A percentile compares a stretch with the other conserved stretches of the same genome.
These are phyloP conservation scores for Panopea generosa DNA, from an alignment of 2,888 invertebrate species.

Conservation along the genomic window DNA sequence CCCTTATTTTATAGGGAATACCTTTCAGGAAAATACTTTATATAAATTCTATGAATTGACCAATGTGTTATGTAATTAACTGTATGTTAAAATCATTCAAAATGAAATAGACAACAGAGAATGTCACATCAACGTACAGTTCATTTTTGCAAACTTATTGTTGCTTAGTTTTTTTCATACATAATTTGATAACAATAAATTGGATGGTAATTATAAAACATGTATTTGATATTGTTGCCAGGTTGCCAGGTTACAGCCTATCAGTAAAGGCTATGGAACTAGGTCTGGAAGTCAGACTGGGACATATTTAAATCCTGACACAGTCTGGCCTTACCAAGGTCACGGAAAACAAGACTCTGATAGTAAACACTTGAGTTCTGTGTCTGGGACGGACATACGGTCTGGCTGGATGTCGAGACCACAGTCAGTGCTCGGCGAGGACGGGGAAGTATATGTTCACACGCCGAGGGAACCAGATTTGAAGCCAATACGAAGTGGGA, in stretches of 20 bases:
- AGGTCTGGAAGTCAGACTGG: slow-evolving; percentile 55
- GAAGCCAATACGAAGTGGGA: slow-evolving; percentile 66
- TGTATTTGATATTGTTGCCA: slow-evolving; percentile 50
- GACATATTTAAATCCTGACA: slow-evolving; percentile 58
- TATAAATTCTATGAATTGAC: too few species aligned
- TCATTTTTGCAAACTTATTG: too few species aligned
- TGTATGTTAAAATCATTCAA: too few species aligned
- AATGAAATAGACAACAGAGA: too few species aligned
- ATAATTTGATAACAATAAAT: too few species aligned
- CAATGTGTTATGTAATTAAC: too few species aligned
- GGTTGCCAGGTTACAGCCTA: slow-evolving; percentile 69
- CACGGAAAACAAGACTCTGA: slow-evolving; percentile 63
- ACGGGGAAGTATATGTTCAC: slow-evolving; percentile 59
- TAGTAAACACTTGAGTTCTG: slow-evolving; percentile 48
- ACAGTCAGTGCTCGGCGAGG: slow-evolving; percentile 66
- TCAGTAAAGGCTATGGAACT: slow-evolving; percentile 62
- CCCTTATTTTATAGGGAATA: too few species aligned
- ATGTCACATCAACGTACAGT: too few species aligned
- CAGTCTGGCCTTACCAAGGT: slow-evolving; percentile 63
- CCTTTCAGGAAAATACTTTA: too few species aligned
- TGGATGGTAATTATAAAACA: too few species aligned
- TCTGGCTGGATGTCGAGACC: slow-evolving; percentile 70
- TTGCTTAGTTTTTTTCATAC: too few species aligned
- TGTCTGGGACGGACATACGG: slow-evolving; percentile 63
- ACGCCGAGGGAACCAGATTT: slow-evolving; percentile 68